phyloP scores from a whole-genome alignment of 2,888 invertebrate species.

The Pinctada fucata region DNA sequence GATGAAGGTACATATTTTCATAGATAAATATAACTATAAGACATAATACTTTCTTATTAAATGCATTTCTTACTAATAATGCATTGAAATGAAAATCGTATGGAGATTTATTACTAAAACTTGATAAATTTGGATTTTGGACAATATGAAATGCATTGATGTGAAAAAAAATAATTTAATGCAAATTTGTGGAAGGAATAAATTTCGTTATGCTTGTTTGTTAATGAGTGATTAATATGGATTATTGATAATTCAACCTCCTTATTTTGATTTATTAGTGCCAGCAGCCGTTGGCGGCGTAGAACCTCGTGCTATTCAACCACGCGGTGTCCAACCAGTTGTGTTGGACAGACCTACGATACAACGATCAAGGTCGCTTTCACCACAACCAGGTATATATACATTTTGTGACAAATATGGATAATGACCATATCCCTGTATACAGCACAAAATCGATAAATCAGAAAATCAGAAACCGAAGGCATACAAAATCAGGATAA shows the following conservation, averaged over 20 bases:
- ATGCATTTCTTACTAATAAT: too few relatives aligned
- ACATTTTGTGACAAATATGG: not conserved
- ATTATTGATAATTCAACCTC: not conserved
- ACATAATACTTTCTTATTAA: too few relatives aligned
- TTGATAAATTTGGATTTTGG: too few relatives aligned
- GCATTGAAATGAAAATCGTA: too few relatives aligned
- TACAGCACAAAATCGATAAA: too few relatives aligned
- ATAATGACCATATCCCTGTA: too few relatives aligned
- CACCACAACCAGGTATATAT: constrained; percentile 19
- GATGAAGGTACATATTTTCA: not conserved
- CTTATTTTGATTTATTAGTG: not conserved
- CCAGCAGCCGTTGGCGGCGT: constrained; percentile 4
- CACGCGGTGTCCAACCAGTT: not conserved
- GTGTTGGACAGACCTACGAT: not conserved
- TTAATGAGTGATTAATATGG: not conserved
- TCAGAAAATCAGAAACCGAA: too few relatives aligned
- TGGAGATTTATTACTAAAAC: too few relatives aligned
- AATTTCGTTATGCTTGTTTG: not conserved
- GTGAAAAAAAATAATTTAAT: too few relatives aligned
- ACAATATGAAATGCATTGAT: too few relatives aligned
- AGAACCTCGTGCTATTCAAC: constrained; percentile 5
- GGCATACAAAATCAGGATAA: too few relatives aligned
- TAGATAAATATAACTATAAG: not conserved
- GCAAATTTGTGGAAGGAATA: not conserved
- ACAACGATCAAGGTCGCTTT: constrained; percentile 8